Evolutionary conservation across 2,888 invertebrate genomes (phyloP), one percentile per base, ranked within the genome.

Genomic region (Tetramorium bicarinatum): DNA sequence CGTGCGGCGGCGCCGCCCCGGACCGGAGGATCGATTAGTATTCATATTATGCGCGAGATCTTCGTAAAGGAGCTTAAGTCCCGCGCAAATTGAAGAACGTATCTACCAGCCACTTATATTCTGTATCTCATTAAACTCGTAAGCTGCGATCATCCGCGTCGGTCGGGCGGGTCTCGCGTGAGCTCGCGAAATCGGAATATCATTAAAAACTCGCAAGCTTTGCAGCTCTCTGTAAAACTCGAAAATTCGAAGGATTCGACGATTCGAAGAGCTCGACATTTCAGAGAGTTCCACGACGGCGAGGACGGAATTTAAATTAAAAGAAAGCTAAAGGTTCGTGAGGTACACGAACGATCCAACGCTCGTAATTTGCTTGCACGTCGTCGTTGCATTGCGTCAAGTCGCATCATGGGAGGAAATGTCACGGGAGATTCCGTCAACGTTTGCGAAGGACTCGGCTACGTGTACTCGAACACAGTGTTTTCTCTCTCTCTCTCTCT

Each of bases 381-480:
- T 67, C 44, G 67, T 67, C 54, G n/a, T 44, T 38, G 29, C n/a
- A 67, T 80, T 15, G 47, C 29, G 41, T 62, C 38, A 62, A 54
- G 25, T 34, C 25, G 25, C 54, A 38, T 49, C 54, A 29, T 34
- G 54, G 34, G 54, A 75, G 72, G 44, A 67, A 54, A 66, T 21
- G 52, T 76, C 52, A 61, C 47, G 41, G 41, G 49, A 71, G 71
- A 71, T 69, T 56, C 54, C 29, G 76, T 85, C 76, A 82, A 47
- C 74, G 44, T 76, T 8, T 34, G 64, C 67, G 49, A 67, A 67
- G 81, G 85, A 56, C 61, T 54, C 72, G 11, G 59, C 13, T 54
- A 71, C 21, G 69, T 56, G 64, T 86, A 71, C 90, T 86, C 85
- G 59, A 74, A 82, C 67, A 83, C 86, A 85, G 87, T 84, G 87